phyloP scores from a whole-genome alignment of 2,888 invertebrate species.

The Tachina fera region DNA sequence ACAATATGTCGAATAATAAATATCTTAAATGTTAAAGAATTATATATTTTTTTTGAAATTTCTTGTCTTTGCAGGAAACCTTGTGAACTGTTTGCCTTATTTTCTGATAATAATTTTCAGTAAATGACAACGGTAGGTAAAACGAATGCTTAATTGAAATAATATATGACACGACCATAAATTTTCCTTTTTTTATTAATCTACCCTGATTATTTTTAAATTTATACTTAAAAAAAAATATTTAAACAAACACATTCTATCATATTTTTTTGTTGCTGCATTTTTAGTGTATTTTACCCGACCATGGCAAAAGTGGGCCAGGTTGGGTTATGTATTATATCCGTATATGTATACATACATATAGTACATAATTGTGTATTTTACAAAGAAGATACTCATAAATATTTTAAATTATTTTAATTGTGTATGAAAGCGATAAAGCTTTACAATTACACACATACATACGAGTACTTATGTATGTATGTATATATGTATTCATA shows the following conservation, averaged over 20 bases:
- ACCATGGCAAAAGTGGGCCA: too few species aligned
- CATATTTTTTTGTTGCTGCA: background rate
- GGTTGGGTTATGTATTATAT: too few species aligned
- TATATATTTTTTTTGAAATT: too few species aligned
- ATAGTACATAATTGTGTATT: background rate
- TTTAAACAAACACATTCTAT: background rate
- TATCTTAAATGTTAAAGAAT: too few species aligned
- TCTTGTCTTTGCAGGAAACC: too few species aligned
- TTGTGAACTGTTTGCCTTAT: too few species aligned
- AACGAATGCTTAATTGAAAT: too few species aligned
- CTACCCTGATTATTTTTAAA: slow-evolving; percentile 2
- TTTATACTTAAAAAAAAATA: slow-evolving; percentile 13
- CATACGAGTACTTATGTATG: too few species aligned
- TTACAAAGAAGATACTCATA: background rate
- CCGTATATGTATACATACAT: too few species aligned
- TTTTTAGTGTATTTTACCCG: background rate
- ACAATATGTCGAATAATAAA: too few species aligned
- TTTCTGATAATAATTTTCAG: background rate
- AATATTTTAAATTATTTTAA: slow-evolving; percentile 45
- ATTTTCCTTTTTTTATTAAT: background rate
- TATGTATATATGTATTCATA: slow-evolving; percentile 18
- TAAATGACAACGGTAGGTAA: background rate
- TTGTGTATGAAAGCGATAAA: slow-evolving; percentile 30
- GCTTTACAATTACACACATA: background rate
- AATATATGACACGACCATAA: too few species aligned